These are phyloP conservation scores for Azorinus chamasolen DNA, from an alignment of 2,888 invertebrate species.

Conservation along the genomic window DNA sequence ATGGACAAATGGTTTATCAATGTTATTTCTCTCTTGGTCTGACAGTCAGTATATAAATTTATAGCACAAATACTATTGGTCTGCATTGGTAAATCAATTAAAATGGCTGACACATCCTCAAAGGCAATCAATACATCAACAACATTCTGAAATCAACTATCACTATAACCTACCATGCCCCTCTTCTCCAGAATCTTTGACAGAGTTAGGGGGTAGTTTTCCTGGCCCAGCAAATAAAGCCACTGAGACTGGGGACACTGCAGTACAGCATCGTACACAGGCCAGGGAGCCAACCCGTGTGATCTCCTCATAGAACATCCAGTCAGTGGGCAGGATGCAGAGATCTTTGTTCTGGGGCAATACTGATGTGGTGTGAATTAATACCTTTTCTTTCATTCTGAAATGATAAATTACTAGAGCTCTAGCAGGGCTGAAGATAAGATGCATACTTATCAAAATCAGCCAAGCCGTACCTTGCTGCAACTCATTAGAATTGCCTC, in stretches of 20 bases:
- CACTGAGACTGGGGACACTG: constrained; percentile 93
- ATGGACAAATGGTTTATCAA: too few species aligned
- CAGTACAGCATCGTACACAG: constrained; percentile 92
- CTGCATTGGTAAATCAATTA: too few species aligned
- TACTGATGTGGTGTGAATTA: constrained; percentile 89
- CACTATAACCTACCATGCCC: constrained; percentile 6
- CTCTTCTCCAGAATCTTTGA: constrained; percentile 78
- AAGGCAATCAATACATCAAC: too few species aligned
- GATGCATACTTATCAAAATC: too few species aligned
- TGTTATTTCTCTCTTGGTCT: too few species aligned
- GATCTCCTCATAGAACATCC: constrained; percentile 96
- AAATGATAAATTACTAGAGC: constrained; percentile 64
- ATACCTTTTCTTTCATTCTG: constrained; percentile 89
- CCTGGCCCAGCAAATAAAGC: constrained; percentile 92
- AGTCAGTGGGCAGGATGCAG: constrained; percentile 90
- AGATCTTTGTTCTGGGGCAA: constrained; percentile 87
- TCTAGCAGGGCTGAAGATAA: too few species aligned
- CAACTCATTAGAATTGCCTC: too few species aligned
- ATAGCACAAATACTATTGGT: too few species aligned
- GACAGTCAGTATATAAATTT: too few species aligned
- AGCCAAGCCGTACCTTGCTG: too few species aligned
- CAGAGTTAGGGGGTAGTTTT: constrained; percentile 88
- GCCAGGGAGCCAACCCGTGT: constrained; percentile 89
- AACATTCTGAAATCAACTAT: too few species aligned
- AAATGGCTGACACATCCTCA: too few species aligned